These are phyloP conservation scores for Dione vanillae DNA, from an alignment of 2,888 invertebrate species.

Conservation along the genomic window DNA sequence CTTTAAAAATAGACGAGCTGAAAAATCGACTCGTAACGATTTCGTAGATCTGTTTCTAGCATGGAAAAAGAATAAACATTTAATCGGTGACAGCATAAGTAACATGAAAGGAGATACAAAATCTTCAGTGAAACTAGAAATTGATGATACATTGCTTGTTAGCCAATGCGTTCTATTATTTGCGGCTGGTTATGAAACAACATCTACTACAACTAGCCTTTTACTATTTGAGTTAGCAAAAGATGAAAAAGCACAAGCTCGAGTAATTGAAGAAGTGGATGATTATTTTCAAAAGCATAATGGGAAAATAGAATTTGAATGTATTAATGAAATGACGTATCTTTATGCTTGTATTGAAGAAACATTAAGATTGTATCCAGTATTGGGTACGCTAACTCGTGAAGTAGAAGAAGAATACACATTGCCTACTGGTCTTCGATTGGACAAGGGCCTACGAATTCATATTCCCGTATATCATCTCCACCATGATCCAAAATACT, in stretches of 20 bases:
- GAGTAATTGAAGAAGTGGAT: conserved; percentile 55
- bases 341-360: conserved; percentile 61
- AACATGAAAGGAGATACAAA: conserved; percentile 50
- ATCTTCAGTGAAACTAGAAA: conserved; percentile 39
- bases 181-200: conserved; percentile 63
- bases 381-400: conserved; percentile 56
- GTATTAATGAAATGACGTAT: conserved; percentile 57
- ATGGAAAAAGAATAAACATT: conserved; percentile 20
- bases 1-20: conserved; percentile 10
- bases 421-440: conserved; percentile 56
- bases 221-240: conserved; percentile 60
- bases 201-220: conserved; percentile 54
- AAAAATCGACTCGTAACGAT: conserved; percentile 22
- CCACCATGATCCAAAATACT: conserved; percentile 61
- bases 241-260: conserved; percentile 48
- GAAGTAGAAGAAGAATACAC: conserved; percentile 62
- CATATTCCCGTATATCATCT: conserved; percentile 63
- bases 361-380: conserved; percentile 61
- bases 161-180: conserved; percentile 81
- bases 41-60: conserved; percentile 21
- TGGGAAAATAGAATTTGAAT: conserved; percentile 54
- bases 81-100: conserved; percentile 57
- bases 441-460: conserved; percentile 61
- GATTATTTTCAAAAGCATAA: conserved; percentile 50
- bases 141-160: conserved; percentile 72